Evolutionary conservation across 2,797 vertebrate species (phyloP).

Genomic region (Trichosurus vulpecula): DNA sequence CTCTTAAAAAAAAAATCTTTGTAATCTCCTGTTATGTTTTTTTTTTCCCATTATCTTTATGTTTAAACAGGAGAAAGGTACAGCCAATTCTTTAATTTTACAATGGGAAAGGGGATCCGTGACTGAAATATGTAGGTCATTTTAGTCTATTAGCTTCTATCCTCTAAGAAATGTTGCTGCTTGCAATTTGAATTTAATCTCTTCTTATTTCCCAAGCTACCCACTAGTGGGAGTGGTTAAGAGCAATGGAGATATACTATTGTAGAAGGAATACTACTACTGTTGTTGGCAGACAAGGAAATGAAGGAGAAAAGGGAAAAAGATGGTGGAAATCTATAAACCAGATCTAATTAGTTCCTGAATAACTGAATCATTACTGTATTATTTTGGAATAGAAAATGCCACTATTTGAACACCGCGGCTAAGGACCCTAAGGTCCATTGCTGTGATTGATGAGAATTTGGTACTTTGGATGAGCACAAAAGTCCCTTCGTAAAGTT

Average conservation of each 20-base stretch:
- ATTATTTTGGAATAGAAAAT: not conserved
- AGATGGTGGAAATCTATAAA: not conserved
- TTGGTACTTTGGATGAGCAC: not conserved
- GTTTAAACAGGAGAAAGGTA: not conserved
- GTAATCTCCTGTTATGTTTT: slow-evolving; percentile 11
- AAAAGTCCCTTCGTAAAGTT: no score
- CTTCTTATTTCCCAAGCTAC: not conserved
- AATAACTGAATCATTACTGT: no score
- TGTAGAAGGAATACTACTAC: not conserved
- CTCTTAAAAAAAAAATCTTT: not conserved
- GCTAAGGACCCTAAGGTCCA: no score
- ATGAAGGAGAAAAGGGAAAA: not conserved
- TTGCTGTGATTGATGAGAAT: not conserved
- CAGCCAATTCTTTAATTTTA: not conserved
- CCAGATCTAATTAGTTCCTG: not conserved
- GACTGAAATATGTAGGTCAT: not conserved
- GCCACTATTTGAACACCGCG: not conserved
- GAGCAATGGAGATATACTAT: not conserved
- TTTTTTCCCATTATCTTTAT: not conserved
- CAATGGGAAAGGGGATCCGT: not conserved
- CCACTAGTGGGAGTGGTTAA: not conserved
- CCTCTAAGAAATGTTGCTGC: not conserved
- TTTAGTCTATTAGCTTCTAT: not conserved
- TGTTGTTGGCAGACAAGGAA: not conserved
- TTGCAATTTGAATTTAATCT: not conserved